Percentiles rank a stretch among this genome's conserved stretches.
phyloP scores from a whole-genome alignment of 2,888 invertebrate species.

The Elmis aenea region DNA sequence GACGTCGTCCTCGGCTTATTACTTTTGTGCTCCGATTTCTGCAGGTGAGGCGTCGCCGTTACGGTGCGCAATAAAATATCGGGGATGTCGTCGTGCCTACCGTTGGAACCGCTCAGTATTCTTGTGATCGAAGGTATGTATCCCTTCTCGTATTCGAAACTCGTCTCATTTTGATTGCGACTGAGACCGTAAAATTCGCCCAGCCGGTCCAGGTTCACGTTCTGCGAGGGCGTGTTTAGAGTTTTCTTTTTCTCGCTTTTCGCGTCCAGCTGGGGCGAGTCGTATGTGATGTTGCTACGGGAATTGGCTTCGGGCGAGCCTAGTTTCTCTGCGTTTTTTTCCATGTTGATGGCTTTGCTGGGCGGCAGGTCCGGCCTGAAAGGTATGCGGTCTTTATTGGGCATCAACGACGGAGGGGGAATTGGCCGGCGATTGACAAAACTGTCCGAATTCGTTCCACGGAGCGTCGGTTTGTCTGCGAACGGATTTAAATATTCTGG shows the following conservation, averaged over 20 bases:
- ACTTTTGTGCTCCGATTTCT: conserved; percentile 25
- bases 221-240: conserved; percentile 70
- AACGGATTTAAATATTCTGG: conserved; percentile 81
- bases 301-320: conserved; percentile 14
- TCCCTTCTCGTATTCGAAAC: conserved; percentile 45
- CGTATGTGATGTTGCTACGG: conserved; percentile 22
- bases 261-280: conserved; percentile 25
- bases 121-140: conserved; percentile 75
- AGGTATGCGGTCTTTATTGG: conserved; percentile 78
- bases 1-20: conserved; percentile 35
- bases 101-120: conserved; percentile 81
- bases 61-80: conserved; percentile 69
- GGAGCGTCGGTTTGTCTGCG: conserved; percentile 81
- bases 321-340: conserved; percentile 30
- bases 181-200: conserved; percentile 43
- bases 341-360: conserved; percentile 39
- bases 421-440: conserved; percentile 71
- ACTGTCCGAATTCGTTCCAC: conserved; percentile 59
- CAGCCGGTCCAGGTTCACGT: conserved; percentile 43
- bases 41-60: conserved; percentile 51
- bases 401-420: conserved; percentile 77
- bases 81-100: conserved; percentile 75
- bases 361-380: conserved; percentile 62
- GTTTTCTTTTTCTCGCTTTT: conserved; percentile 63
- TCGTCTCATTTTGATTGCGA: conserved; percentile 39